phyloP scores from a whole-genome alignment of 2,888 invertebrate species.

The Drosophila flavopinicola region DNA sequence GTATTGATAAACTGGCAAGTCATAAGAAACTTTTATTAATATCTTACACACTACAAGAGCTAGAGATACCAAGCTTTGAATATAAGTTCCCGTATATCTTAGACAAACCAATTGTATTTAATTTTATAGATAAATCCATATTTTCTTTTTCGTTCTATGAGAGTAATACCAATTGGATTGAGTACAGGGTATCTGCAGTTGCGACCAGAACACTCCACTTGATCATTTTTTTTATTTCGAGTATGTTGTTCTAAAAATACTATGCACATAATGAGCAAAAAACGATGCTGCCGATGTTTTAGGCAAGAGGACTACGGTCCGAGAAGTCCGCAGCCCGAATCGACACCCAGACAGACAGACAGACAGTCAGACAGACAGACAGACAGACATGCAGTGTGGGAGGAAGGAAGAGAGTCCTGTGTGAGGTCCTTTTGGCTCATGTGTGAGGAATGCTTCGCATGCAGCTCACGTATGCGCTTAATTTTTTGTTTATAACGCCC shows the following conservation, averaged over 20 bases:
- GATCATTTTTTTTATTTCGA: constrained; percentile 23
- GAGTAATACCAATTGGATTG: no score
- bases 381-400: no score
- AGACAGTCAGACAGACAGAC: constrained; percentile 11
- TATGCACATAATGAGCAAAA: constrained; percentile 70
- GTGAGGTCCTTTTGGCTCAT: constrained; percentile 30
- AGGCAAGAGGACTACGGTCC: constrained; percentile 3
- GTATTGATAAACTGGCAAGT: no score
- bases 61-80: no score
- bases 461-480: constrained; percentile 75
- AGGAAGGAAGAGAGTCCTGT: constrained; percentile 2
- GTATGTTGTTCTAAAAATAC: constrained; percentile 38
- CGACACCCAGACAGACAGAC: constrained; percentile 28
- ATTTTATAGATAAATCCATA: no score
- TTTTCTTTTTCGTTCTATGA: no score
- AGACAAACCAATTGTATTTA: no score
- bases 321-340: constrained; percentile 8
- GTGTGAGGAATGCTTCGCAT: constrained; percentile 35
- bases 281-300: constrained; percentile 43
- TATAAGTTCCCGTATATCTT: no score
- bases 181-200: no score
- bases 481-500: constrained; percentile 75
- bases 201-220: no score
- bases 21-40: no score
- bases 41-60: no score